These are phyloP conservation scores for Zophobas morio DNA, from an alignment of 1,140 invertebrate genomes.

Conservation along the genomic window DNA sequence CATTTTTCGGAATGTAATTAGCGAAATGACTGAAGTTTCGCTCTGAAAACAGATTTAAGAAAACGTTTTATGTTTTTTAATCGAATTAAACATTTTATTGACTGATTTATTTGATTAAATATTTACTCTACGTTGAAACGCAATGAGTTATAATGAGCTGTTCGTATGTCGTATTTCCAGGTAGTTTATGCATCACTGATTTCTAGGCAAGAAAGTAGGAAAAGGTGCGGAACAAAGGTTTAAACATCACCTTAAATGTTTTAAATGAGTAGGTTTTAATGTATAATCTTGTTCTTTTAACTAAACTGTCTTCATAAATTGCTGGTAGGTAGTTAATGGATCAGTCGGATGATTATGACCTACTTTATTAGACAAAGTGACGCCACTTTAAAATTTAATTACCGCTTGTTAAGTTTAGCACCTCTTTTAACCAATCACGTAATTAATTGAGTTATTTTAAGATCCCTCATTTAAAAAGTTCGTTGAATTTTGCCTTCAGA, in stretches of 20 bases:
- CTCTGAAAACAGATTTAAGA: too few relatives aligned
- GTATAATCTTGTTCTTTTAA: constrained; percentile 18
- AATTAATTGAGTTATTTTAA: not conserved
- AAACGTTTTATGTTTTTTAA: too few relatives aligned
- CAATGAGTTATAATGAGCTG: constrained; percentile 3
- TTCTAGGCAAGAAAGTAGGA: not conserved
- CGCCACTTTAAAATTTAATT: constrained; percentile 7
- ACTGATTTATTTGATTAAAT: too few relatives aligned
- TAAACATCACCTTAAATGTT: not conserved
- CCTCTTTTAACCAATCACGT: too few relatives aligned
- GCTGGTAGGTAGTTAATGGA: constrained; percentile 13
- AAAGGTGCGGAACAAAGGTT: constrained; percentile 6
- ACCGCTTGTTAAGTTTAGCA: not conserved
- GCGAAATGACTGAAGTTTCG: too few relatives aligned
- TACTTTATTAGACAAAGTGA: constrained; percentile 20
- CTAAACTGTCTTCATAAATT: constrained; percentile 14
- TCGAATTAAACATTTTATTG: too few relatives aligned
- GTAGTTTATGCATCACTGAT: constrained; percentile 2
- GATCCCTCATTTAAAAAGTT: too few relatives aligned
- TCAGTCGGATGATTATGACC: constrained; percentile 9
- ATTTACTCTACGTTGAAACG: too few relatives aligned
- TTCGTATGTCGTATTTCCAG: not conserved
- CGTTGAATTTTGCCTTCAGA: too few relatives aligned
- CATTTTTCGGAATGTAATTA: too few relatives aligned
- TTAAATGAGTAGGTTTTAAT: constrained; percentile 32